Conservation (phyloP, 2,113 vertebrate genomes). For the Smithornis capensis region DNA sequence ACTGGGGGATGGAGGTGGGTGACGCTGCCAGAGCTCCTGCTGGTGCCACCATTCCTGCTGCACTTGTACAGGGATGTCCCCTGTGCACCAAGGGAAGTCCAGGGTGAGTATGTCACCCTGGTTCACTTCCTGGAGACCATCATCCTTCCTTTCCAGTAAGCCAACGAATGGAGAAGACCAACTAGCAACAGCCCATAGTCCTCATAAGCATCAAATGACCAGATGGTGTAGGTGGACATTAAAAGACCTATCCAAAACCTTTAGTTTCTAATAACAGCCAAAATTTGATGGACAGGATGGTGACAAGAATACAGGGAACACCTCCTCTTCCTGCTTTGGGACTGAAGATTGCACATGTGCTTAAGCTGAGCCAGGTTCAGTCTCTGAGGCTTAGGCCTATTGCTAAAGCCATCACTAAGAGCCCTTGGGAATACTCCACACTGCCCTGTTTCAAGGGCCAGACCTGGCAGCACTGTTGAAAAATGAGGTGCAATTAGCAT, state of each 20-base stretch:
- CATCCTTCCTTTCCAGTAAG: neutral
- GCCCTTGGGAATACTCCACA: neutral
- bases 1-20: neutral
- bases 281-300: neutral
- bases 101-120: fast-evolving
- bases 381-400: neutral
- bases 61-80: neutral
- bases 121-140: neutral
- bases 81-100: fast-evolving
- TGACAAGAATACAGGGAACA: neutral
- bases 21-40: slow-evolving; percentile 18
- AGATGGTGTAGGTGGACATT: neutral
- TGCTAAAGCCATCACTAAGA: neutral
- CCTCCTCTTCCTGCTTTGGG: neutral
- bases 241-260: neutral
- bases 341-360: neutral
- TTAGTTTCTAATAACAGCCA: neutral
- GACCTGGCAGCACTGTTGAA: neutral
- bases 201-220: neutral
- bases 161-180: neutral
- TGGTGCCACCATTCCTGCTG: neutral
- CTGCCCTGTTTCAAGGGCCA: neutral
- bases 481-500: neutral
- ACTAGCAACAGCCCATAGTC: neutral
- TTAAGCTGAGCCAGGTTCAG: neutral